Base-by-base conservation (phyloP, 2,797 vertebrate species). In the Lacerta agilis region DNA sequence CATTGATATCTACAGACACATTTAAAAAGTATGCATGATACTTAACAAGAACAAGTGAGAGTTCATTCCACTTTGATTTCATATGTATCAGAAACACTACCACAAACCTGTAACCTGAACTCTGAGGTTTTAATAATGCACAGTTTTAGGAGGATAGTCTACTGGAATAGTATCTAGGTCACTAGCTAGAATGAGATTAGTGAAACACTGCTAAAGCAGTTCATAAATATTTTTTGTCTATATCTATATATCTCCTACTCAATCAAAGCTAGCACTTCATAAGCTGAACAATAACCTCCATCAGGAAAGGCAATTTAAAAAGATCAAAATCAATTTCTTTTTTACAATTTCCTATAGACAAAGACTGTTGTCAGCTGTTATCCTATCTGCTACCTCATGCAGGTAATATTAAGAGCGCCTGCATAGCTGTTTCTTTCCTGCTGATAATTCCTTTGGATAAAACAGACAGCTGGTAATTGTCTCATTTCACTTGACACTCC, bases 401-500 rank as follows among this genome's bases (percentile, higher is more conserved):
- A 92, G 72, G 89, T 92, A 79, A 86, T 71, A 88, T 41, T 45
- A 3, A 72, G 79, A 84, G 18, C 9, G 18, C 3, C 89, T 1
- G 2, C 36, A 81, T 84, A 86, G 85, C 83, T 87, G 41, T 61
- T 13, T 1, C 5, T 61, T 79, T 78, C 18, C 38, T 0, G 0
- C 58, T n/a, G 55, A 92, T 91, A 83, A 87, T 0, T 69, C 76
- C 88, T 77, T 89, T 36, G 76, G 55, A 90, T 82, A 88, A 0
- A 0, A 6, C 38, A 87, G 80, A 90, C 67, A 76, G 49, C 36
- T 76, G 88, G 75, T 4, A 83, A 84, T 82, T 94, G 89, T 33
- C 86, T 93, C 82, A 79, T 36, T 94, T 94, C 93, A 96, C 89
- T 49, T 45, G 86, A 92, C 94, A 82, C 71, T 67, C 67, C 25